Conservation (phyloP, 2,888 invertebrate species). For the Ophraella communa region DNA sequence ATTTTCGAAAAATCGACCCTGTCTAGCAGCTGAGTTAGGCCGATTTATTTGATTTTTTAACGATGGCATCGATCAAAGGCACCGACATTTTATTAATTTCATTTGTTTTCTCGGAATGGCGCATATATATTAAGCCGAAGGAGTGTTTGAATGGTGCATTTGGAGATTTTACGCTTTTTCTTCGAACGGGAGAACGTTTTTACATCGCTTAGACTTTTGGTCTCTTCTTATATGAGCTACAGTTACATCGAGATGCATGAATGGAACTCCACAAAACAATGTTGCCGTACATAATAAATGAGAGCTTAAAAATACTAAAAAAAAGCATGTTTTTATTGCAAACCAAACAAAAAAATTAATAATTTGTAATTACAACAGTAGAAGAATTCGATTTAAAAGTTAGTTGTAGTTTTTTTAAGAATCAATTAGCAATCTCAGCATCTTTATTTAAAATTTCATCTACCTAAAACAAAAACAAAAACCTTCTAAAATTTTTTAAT, state of each 20-base stretch:
- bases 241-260: background rate
- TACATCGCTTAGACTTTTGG: conserved; percentile 10
- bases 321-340: too few species aligned
- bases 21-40: conserved; percentile 9
- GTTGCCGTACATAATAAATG: too few species aligned
- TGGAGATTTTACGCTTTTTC: conserved; percentile 35
- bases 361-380: too few species aligned
- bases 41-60: conserved; percentile 51
- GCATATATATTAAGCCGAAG: conserved; percentile 32
- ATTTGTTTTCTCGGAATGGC: conserved; percentile 48
- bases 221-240: background rate
- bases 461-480: too few species aligned
- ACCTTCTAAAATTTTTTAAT: too few species aligned
- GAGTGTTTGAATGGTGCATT: conserved; percentile 33
- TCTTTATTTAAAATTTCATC: too few species aligned
- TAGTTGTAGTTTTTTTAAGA: too few species aligned
- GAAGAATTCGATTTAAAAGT: too few species aligned
- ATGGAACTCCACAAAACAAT: background rate
- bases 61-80: conserved; percentile 49
- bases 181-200: conserved; percentile 32
- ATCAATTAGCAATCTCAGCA: too few species aligned
- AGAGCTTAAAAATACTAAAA: too few species aligned
- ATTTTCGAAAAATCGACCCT: conserved; percentile 1
- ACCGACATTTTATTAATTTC: conserved; percentile 51
- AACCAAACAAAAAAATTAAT: too few species aligned